Conservation (phyloP, 1,140 invertebrate species). For the Ridgeia piscesae region DNA sequence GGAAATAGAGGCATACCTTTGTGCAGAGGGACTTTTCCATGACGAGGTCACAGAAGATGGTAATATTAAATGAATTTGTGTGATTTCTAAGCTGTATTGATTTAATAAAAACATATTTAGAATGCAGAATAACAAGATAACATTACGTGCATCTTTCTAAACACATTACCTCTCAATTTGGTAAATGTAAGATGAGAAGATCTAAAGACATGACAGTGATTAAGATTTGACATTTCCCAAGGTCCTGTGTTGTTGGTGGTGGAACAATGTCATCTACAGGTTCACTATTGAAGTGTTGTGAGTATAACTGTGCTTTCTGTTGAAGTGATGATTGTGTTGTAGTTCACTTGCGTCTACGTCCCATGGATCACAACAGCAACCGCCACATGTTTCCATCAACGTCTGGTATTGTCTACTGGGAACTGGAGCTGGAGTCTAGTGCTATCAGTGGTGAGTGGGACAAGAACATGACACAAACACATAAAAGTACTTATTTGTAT, state of each 20-base stretch:
- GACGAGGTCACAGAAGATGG: conserved; percentile 29
- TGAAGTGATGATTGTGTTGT: background rate
- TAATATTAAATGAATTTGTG: background rate
- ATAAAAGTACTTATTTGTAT: no score
- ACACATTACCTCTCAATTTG: background rate
- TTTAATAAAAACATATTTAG: background rate
- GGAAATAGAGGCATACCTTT: conserved; percentile 30
- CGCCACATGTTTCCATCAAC: conserved; percentile 30
- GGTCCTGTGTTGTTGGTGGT: background rate
- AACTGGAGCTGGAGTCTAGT: conserved; percentile 22
- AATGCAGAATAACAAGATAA: background rate
- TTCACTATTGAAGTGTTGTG: background rate
- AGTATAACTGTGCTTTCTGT: background rate
- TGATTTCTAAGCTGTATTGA: background rate
- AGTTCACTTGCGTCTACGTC: conserved; percentile 32
- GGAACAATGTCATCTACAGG: background rate
- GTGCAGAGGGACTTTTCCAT: conserved; percentile 31
- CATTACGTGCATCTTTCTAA: background rate
- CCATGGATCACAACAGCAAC: conserved; percentile 29
- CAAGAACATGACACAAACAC: background rate
- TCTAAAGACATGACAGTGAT: no score
- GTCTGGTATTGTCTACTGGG: conserved; percentile 33
- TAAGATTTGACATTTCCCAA: no score
- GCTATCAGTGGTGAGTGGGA: background rate
- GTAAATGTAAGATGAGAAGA: background rate